phyloP scores from a whole-genome alignment of 1,140 invertebrate species.

The Drosophila elegans region DNA sequence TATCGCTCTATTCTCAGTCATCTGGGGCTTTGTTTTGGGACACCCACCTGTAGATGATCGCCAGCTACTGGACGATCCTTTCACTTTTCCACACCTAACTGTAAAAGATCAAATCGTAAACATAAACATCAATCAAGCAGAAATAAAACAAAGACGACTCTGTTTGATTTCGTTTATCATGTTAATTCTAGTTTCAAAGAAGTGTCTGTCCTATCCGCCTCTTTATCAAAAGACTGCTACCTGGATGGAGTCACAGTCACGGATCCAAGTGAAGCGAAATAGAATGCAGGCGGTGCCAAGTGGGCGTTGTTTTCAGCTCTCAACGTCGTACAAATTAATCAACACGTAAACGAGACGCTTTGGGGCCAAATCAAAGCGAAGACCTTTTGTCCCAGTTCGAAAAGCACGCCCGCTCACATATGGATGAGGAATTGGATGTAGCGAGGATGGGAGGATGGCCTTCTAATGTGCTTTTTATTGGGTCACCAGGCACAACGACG shows the following conservation, averaged over 20 bases:
- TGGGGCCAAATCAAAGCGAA: conserved; percentile 41
- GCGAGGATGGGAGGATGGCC: conserved; percentile 26
- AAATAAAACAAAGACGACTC: conserved; percentile 48
- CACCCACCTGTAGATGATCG: conserved; percentile 32
- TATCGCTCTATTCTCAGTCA: conserved; percentile 7
- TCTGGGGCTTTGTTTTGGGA: conserved; percentile 21
- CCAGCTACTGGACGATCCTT: conserved; percentile 59
- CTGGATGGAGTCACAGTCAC: conserved; percentile 21
- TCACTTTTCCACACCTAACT: conserved; percentile 67
- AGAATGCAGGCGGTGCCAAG: conserved; percentile 38
- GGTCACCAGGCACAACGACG: conserved; percentile 61
- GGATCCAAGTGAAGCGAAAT: conserved; percentile 1
- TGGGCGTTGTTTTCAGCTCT: conserved; percentile 60
- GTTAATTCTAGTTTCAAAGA: conserved; percentile 46
- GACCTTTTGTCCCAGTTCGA: conserved; percentile 72
- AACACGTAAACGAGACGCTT: conserved; percentile 62
- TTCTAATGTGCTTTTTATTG: conserved; percentile 76
- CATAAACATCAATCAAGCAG: conserved; percentile 70
- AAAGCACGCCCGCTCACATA: conserved; percentile 49
- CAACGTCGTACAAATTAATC: conserved; percentile 77
- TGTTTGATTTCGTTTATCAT: conserved; percentile 49
- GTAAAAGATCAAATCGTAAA: conserved; percentile 34
- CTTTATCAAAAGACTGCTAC: conserved; percentile 27
- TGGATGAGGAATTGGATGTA: conserved; percentile 26
- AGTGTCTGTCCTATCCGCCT: conserved; percentile 7